Conservation (phyloP, 1,140 invertebrate genomes). For the Aphaenogaster floridana region DNA sequence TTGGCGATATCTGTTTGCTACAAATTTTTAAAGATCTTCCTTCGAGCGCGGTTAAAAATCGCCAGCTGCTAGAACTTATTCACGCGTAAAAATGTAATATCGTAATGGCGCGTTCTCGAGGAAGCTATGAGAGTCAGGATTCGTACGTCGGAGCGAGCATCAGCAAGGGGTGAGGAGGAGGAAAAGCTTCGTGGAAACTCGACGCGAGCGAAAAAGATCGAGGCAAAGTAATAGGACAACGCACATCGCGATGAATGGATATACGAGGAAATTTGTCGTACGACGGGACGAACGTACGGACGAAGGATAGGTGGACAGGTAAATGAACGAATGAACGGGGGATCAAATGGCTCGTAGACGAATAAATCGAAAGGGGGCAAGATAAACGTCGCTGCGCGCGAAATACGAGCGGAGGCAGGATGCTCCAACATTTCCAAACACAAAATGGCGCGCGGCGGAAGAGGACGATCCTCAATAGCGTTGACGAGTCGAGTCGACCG, state of each 20-base stretch:
- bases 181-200: constrained; percentile 9
- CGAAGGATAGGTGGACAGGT: neutral
- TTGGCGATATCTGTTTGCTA: neutral
- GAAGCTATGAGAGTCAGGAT: neutral
- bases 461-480: constrained; percentile 63
- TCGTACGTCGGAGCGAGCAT: neutral
- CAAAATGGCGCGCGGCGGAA: constrained; percentile 36
- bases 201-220: neutral
- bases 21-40: neutral
- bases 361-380: constrained; percentile 46
- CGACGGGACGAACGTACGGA: neutral
- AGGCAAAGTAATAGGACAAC: constrained; percentile 45
- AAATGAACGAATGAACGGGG: constrained; percentile 33
- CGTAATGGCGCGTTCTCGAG: constrained; percentile 35
- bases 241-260: constrained; percentile 9
- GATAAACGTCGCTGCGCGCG: constrained; percentile 40
- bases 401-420: constrained; percentile 30
- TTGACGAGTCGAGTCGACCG: constrained; percentile 73
- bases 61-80: constrained; percentile 26
- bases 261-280: constrained; percentile 28
- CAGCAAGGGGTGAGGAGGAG: neutral
- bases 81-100: constrained; percentile 24
- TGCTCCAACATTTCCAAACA: constrained; percentile 35
- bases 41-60: constrained; percentile 1
- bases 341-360: constrained; percentile 41